Base-by-base conservation (phyloP, 2,888 invertebrate genomes). In the Cosmia trapezina region DNA sequence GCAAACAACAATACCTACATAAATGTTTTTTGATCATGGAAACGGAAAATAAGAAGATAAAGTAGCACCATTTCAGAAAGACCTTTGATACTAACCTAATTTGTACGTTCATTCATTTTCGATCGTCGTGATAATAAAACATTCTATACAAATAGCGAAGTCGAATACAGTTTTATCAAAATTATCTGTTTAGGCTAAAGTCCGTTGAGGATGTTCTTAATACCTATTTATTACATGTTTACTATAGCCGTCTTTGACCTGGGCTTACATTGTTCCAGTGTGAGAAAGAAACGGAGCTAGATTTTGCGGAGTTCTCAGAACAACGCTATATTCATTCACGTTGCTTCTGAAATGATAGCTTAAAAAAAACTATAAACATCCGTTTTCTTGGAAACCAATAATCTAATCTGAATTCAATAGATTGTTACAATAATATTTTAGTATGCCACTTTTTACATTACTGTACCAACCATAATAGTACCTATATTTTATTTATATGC, bases 371-470 rank as follows among this genome's bases (percentile, higher is more conserved):
- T 9, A 17, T 11, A n/a, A 47, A 19, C 28, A 28, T 41, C 22
- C 0, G 8, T 28, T n/a, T 47, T 53, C 37, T 47, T 12, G 43
- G 11, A 60, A 45, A 45, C 8, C 1, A 11, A 28, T 62, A 19
- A 61, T 74, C 22, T 74, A 47, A 74, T 73, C 62, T n/a, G 9
- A 12, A 9, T 28, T 62, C 3, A 41, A 37, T 19, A 45, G 33
- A 54, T 62, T 54, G 4, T 33, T 28, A 54, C n/a, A 54, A 54
- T 28, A 41, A 47, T 41, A 73, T 75, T 45, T n/a, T n/a, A n/a
- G n/a, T 19, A n/a, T 47, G 14, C 11, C 5, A 3, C 9, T 51
- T 17, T 17, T 37, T 45, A 37, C 7, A 33, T n/a, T 7, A 22
- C 66, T 45, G 19, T 68, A 41, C 14, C 49, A 28, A 51, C n/a